These are phyloP conservation scores for Watersipora subatra DNA, from an alignment of 1,140 invertebrate genomes.

Conservation along the genomic window DNA sequence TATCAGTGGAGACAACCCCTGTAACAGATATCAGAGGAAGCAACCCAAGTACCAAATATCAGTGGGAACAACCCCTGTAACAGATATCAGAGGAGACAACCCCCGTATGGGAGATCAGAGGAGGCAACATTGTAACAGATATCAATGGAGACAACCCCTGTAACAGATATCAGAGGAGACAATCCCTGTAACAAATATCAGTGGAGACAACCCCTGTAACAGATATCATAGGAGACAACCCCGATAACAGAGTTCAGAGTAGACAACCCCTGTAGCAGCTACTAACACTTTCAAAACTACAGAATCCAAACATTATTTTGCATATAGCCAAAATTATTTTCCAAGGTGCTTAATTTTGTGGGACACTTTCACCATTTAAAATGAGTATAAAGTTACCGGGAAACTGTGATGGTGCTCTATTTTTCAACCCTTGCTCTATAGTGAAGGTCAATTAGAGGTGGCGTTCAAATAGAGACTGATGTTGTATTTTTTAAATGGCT, in stretches of 20 bases:
- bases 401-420: too few relatives aligned
- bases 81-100: not conserved
- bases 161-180: not conserved
- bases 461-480: too few relatives aligned
- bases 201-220: not conserved
- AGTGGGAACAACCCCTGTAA: not conserved
- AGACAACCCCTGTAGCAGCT: not conserved
- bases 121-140: not conserved
- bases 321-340: too few relatives aligned
- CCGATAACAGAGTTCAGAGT: not conserved
- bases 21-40: not conserved
- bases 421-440: too few relatives aligned
- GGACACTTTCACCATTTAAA: too few relatives aligned
- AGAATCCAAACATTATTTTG: too few relatives aligned
- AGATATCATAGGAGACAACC: not conserved
- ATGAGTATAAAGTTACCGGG: too few relatives aligned
- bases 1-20: not conserved
- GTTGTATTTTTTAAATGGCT: too few relatives aligned
- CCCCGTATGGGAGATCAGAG: not conserved
- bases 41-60: not conserved
- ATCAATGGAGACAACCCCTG: not conserved
- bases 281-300: too few relatives aligned
- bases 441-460: too few relatives aligned
- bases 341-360: too few relatives aligned
- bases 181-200: not conserved